Evolutionary conservation across 2,113 vertebrate genomes (phyloP).

Genomic region (Plotosus lineatus): DNA sequence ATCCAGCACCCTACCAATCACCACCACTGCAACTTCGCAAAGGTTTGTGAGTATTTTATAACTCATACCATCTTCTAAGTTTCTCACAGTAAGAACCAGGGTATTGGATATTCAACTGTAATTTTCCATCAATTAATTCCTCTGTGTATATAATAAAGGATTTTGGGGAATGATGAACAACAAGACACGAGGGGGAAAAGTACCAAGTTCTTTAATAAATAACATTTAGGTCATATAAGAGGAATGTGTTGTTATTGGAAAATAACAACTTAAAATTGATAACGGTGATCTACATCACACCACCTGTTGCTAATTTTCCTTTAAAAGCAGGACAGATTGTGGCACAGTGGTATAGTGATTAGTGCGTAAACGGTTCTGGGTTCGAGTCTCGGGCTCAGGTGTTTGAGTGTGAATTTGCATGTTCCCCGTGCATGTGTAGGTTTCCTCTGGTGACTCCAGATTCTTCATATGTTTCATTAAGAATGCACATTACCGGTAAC

Average conservation of each 20-base stretch:
- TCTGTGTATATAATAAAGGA: not conserved
- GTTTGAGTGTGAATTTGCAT: no score
- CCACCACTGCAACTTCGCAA: no score
- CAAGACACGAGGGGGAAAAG: no score
- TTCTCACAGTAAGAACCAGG: not conserved
- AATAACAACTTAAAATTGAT: not conserved
- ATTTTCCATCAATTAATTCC: not conserved
- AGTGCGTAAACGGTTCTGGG: no score
- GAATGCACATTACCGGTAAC: no score
- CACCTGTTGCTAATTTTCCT: not conserved
- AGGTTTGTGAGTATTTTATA: not conserved
- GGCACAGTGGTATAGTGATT: no score
- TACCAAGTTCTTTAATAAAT: not conserved
- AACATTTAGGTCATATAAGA: not conserved
- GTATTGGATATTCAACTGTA: not conserved
- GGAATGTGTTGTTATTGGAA: not conserved
- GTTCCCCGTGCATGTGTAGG: no score
- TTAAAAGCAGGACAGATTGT: no score
- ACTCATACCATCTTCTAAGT: not conserved
- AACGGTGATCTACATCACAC: not conserved
- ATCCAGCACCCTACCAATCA: no score
- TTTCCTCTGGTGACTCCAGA: no score
- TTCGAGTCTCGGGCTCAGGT: no score
- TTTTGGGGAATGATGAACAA: not conserved
- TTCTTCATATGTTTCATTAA: no score